These are phyloP conservation scores for Pristionchus fissidentatus DNA, from an alignment of 2,888 invertebrate genomes.

Conservation along the genomic window DNA sequence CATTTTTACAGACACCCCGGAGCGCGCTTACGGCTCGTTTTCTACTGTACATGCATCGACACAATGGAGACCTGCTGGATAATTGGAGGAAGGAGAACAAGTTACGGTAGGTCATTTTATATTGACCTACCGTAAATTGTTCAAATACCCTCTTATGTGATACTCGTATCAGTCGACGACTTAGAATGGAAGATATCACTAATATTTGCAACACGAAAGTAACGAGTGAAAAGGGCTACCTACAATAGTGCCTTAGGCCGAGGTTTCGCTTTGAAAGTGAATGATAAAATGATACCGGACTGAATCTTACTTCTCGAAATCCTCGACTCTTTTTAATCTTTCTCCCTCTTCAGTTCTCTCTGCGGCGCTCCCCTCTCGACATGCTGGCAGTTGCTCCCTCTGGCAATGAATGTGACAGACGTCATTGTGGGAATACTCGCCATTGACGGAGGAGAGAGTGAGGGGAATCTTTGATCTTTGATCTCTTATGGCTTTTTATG, in stretches of 20 bases:
- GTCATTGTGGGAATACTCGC: constrained; percentile 14
- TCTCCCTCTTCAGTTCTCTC: not conserved
- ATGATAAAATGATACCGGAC: no score
- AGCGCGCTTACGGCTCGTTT: constrained; percentile 15
- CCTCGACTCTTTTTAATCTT: no score
- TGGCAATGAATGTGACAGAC: not conserved
- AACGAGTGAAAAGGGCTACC: no score
- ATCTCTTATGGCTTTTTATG: not conserved
- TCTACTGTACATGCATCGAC: constrained; percentile 23
- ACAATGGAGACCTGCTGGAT: constrained; percentile 5
- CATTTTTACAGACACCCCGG: not conserved
- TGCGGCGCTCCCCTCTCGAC: not conserved
- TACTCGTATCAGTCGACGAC: not conserved
- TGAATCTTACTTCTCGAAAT: no score
- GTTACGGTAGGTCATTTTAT: not conserved
- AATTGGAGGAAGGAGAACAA: constrained; percentile 36
- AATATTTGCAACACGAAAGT: no score
- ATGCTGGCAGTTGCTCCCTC: constrained; percentile 14
- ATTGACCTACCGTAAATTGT: not conserved
- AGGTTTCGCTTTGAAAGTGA: no score
- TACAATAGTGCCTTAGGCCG: no score
- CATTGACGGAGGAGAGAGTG: not conserved
- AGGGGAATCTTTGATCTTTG: not conserved
- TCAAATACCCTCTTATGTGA: not conserved
- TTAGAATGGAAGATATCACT: not conserved